Conservation (phyloP, 2,888 invertebrate species). For the Dugesia japonica region DNA sequence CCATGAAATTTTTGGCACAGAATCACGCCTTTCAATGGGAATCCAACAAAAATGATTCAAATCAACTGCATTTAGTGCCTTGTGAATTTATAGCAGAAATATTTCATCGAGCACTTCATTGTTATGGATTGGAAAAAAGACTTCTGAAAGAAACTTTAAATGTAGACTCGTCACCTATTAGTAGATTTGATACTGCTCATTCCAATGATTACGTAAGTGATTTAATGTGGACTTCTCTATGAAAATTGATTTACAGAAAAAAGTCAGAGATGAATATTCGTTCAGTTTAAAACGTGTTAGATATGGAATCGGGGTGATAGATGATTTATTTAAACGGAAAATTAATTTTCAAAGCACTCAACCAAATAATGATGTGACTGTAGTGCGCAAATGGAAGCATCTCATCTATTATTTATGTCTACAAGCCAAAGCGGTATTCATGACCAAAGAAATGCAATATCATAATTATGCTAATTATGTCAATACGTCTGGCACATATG, state of each 20-base stretch:
- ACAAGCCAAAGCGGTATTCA: conserved; percentile 7
- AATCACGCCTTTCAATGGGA: background rate
- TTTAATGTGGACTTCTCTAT: too few species aligned
- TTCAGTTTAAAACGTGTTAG: conserved; percentile 2
- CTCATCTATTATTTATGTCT: conserved; percentile 14
- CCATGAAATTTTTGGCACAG: conserved; percentile 13
- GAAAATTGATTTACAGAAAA: background rate
- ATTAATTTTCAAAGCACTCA: background rate
- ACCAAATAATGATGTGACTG: background rate
- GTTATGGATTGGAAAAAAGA: background rate
- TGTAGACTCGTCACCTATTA: background rate
- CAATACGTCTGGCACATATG: background rate
- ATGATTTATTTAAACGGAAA: conserved; percentile 2
- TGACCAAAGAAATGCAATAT: conserved; percentile 20
- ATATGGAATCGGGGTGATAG: background rate
- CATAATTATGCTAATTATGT: conserved; percentile 10
- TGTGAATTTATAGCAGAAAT: conserved; percentile 7
- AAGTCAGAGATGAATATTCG: conserved; percentile 14
- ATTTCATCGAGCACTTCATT: conserved; percentile 14
- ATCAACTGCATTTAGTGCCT: conserved; percentile 11
- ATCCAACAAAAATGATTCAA: background rate
- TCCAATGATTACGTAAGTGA: background rate
- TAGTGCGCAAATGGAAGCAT: background rate
- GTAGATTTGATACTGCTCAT: background rate
- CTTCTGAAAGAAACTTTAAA: background rate